Conservation (phyloP, 2,113 vertebrate genomes). For the Hoplias malabaricus region DNA sequence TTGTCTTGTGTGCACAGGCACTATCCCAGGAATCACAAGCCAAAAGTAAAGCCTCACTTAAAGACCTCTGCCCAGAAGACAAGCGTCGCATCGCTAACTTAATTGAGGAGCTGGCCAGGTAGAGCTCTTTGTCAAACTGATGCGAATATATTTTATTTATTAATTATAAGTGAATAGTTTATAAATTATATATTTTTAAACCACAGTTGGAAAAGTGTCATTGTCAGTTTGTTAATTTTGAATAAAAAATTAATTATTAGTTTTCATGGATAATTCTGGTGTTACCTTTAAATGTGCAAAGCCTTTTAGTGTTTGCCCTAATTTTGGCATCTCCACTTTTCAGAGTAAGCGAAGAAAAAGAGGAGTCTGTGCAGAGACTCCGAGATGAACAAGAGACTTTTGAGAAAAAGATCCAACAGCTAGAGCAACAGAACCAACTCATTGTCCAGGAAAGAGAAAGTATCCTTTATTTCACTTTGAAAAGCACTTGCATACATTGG, state of each 20-base stretch:
- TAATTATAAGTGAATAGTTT: neutral
- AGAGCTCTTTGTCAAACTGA: constrained; percentile 35
- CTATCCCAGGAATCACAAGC: constrained; percentile 61
- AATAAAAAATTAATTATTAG: no score
- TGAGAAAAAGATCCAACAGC: constrained; percentile 88
- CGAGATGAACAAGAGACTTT: constrained; percentile 89
- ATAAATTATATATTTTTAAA: neutral
- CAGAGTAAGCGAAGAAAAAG: constrained; percentile 95
- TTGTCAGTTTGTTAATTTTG: no score
- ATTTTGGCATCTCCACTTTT: constrained; percentile 32
- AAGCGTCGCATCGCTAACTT: constrained; percentile 95
- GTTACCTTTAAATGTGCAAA: neutral
- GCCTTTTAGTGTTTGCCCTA: constrained; percentile 24
- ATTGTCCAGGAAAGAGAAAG: constrained; percentile 92
- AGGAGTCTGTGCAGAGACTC: constrained; percentile 86
- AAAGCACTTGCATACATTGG: neutral
- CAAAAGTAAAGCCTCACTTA: constrained; percentile 81
- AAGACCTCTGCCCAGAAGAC: constrained; percentile 96
- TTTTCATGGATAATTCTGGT: neutral
- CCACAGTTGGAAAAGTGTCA: neutral
- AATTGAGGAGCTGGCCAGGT: constrained; percentile 96
- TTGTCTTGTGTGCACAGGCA: constrained; percentile 67
- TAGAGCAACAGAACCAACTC: constrained; percentile 89
- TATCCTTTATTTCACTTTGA: constrained; percentile 83
- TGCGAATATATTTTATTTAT: neutral